Conservation (phyloP, 1,140 invertebrate species). For the Sarcophaga bullata region DNA sequence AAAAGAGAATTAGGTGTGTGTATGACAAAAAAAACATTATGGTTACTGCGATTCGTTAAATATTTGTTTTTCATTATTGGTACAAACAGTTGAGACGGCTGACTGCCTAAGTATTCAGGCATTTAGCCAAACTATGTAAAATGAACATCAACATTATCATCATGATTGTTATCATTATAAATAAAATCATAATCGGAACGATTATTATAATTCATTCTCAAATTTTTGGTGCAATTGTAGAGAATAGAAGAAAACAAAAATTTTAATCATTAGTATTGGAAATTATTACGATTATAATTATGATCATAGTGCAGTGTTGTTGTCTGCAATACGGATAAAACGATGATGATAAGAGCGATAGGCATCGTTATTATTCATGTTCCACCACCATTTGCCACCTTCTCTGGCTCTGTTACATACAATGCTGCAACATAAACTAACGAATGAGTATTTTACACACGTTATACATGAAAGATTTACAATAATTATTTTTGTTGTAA, state of each 20-base stretch:
- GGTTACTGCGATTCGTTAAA: not conserved
- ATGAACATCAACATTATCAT: not conserved
- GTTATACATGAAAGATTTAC: constrained; percentile 21
- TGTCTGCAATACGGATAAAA: not conserved
- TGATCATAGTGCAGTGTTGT: too few species aligned
- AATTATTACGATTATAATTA: not conserved
- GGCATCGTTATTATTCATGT: not conserved
- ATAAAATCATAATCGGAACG: too few species aligned
- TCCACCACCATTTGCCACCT: not conserved
- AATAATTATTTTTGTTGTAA: not conserved
- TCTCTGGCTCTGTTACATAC: not conserved
- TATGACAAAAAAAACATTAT: not conserved
- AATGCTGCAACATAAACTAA: not conserved
- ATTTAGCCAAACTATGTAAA: not conserved
- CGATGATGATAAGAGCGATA: not conserved
- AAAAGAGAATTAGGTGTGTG: too few species aligned
- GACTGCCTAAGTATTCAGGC: not conserved
- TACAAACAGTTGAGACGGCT: not conserved
- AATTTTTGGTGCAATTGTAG: not conserved
- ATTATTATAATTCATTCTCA: constrained; percentile 1
- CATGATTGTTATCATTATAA: not conserved
- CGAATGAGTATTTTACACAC: not conserved
- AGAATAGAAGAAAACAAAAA: not conserved
- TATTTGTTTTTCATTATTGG: not conserved
- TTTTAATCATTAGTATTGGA: not conserved